These are phyloP conservation scores for Anguilla megastoma DNA, from an alignment of 2,797 vertebrate genomes.

Conservation along the genomic window DNA sequence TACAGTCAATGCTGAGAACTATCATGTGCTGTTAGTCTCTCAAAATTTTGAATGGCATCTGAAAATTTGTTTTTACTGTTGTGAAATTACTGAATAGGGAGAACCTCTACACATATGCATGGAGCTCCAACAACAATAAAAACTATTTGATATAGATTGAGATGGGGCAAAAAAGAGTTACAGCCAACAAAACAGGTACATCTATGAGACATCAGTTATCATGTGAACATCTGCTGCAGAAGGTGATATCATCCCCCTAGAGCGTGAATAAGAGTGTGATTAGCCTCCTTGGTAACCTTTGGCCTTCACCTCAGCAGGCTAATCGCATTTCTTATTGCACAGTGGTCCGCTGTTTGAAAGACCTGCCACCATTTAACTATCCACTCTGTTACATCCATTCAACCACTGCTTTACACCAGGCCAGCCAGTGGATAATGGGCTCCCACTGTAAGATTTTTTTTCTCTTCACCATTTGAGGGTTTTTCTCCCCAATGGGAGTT, in stretches of 20 bases:
- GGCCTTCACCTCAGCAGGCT: background rate
- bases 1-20: background rate
- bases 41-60: constrained; percentile 2
- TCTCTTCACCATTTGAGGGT: no score
- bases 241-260: background rate
- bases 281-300: background rate
- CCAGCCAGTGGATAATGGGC: no score
- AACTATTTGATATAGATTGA: constrained; percentile 37
- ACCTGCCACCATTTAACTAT: background rate
- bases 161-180: constrained; percentile 37
- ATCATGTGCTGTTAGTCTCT: background rate
- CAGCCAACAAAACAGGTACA: background rate
- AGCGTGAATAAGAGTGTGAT: background rate
- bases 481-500: no score
- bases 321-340: background rate
- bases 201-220: background rate
- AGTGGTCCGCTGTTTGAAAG: background rate
- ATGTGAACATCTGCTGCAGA: background rate
- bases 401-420: no score
- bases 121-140: constrained; percentile 13
- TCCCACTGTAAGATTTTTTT: no score
- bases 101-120: background rate
- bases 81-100: background rate
- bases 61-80: background rate
- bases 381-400: no score